Evolutionary conservation across 2,113 vertebrate genomes (phyloP).

Genomic region (Macrotis lagotis): DNA sequence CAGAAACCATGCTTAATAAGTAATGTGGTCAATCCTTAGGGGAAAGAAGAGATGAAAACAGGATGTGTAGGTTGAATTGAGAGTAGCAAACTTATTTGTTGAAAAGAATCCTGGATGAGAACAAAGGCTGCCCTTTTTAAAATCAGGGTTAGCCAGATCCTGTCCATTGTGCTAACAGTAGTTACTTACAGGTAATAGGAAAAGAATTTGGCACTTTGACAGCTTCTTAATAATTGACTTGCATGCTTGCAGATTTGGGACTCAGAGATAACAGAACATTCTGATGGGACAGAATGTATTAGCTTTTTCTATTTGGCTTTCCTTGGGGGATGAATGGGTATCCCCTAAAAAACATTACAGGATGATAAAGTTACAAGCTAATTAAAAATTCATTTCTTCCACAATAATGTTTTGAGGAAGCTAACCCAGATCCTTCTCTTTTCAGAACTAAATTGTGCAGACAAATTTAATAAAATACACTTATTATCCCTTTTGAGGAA

Average conservation of each 20-base stretch:
- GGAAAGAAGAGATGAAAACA: constrained; percentile 49
- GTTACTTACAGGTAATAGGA: background rate
- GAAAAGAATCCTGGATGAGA: constrained; percentile 1
- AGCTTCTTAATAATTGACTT: background rate
- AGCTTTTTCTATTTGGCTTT: background rate
- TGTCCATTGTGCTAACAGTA: background rate
- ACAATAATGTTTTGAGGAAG: background rate
- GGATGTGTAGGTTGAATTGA: constrained; percentile 39
- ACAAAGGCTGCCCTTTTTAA: constrained; percentile 32
- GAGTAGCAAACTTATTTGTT: constrained; percentile 10
- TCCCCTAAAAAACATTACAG: background rate
- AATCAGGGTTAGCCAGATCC: constrained; percentile 21
- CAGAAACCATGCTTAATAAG: constrained; percentile 33
- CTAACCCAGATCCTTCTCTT: constrained; percentile 49
- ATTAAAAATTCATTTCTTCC: background rate
- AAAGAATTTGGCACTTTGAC: background rate
- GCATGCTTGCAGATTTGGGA: background rate
- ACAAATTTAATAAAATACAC: constrained; percentile 70
- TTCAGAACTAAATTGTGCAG: constrained; percentile 63
- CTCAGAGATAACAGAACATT: constrained; percentile 1
- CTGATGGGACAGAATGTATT: constrained; percentile 22
- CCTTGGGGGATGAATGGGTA: constrained; percentile 1
- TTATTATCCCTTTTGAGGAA: constrained; percentile 65
- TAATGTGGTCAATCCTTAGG: constrained; percentile 28
- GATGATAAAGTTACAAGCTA: background rate